Conservation (phyloP, 2,797 vertebrate genomes). For the Anguilla anguilla region DNA sequence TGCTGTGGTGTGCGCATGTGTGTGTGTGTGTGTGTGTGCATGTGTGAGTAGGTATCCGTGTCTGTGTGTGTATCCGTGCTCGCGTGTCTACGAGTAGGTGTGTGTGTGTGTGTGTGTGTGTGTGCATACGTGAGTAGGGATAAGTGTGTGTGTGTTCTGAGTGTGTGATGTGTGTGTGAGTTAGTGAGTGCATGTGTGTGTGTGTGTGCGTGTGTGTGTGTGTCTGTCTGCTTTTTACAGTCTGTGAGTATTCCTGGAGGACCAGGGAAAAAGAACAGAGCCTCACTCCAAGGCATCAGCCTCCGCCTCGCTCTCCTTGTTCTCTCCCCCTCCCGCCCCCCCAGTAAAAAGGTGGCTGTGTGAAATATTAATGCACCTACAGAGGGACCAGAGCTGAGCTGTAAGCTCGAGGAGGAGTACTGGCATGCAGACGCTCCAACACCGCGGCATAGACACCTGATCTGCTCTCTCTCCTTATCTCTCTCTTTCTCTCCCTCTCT, state of each 20-base stretch:
- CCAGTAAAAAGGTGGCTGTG: conserved; percentile 20
- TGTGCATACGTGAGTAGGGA: not conserved
- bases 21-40: no score
- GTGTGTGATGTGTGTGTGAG: not conserved
- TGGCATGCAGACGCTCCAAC: not conserved
- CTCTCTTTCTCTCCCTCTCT: not conserved
- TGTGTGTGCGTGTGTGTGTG: not conserved
- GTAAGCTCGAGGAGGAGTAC: not conserved
- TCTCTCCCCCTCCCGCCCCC: not conserved
- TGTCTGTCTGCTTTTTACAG: not conserved
- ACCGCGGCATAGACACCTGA: not conserved
- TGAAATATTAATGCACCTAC: conserved; percentile 32
- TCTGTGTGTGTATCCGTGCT: no score
- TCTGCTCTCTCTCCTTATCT: not conserved
- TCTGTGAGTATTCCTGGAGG: conserved; percentile 19
- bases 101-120: not conserved
- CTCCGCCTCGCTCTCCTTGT: not conserved
- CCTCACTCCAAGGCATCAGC: not conserved
- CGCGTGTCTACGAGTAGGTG: not conserved
- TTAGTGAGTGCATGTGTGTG: not conserved
- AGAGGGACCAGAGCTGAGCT: not conserved
- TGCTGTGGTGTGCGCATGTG: not conserved
- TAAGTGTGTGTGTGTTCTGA: not conserved
- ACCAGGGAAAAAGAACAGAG: conserved; percentile 12
- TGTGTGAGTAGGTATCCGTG: not conserved